These are phyloP conservation scores for Cephalopholis sonnerati DNA, from an alignment of 2,113 vertebrate genomes.

Conservation along the genomic window DNA sequence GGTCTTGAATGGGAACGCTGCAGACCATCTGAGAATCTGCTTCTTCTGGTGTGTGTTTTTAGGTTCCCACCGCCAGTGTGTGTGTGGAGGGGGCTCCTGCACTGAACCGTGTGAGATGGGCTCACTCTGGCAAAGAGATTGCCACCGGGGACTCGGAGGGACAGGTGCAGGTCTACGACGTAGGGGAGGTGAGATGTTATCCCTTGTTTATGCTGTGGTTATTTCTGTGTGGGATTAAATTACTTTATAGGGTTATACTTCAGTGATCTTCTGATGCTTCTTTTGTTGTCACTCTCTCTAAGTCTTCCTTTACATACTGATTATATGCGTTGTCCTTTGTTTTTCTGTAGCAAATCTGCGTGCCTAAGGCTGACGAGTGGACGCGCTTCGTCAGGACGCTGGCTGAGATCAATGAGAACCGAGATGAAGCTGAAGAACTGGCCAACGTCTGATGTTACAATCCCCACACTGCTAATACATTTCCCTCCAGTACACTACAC, in stretches of 20 bases:
- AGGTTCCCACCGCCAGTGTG: conserved; percentile 97
- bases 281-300: neutral
- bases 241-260: too few species aligned
- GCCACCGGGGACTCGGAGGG: conserved; percentile 98
- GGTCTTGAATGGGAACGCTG: neutral
- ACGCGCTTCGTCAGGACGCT: conserved; percentile 94
- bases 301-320: neutral
- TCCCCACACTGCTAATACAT: neutral
- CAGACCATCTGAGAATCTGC: neutral
- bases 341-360: conserved; percentile 92
- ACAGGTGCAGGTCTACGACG: conserved; percentile 95
- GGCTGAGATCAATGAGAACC: conserved; percentile 95
- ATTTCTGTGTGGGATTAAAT: neutral
- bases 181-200: conserved; percentile 91
- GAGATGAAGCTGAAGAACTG: conserved; percentile 96
- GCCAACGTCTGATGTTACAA: conserved; percentile 83
- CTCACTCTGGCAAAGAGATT: conserved; percentile 95
- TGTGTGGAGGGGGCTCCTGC: conserved; percentile 94
- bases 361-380: conserved; percentile 97
- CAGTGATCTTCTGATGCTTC: neutral
- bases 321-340: rapidly evolving
- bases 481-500: conserved; percentile 22
- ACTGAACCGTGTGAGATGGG: conserved; percentile 96
- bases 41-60: conserved; percentile 17
- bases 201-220: neutral